These are phyloP conservation scores for Botia almorhae DNA, from an alignment of 2,797 vertebrate genomes.

Conservation along the genomic window DNA sequence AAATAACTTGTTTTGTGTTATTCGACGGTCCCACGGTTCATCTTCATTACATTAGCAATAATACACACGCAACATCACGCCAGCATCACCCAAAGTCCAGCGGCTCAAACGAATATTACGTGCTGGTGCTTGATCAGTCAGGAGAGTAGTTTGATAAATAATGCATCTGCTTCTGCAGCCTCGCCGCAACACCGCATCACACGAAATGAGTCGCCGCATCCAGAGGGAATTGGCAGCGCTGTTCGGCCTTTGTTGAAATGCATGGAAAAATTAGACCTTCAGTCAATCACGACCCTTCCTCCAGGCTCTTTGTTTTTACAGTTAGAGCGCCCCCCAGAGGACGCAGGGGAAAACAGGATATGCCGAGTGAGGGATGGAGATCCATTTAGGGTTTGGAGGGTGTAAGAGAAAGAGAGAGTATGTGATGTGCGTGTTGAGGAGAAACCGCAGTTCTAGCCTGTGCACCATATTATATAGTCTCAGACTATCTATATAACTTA, in stretches of 20 bases:
- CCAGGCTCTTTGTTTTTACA: slow-evolving; percentile 54
- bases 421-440: slow-evolving; percentile 47
- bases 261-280: slow-evolving; percentile 68
- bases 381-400: background rate
- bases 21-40: slow-evolving; percentile 8
- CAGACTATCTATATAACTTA: slow-evolving; percentile 62
- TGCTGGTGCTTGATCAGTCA: slow-evolving; percentile 61
- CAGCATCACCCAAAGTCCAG: slow-evolving; percentile 20
- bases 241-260: slow-evolving; percentile 61
- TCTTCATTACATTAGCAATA: slow-evolving; percentile 50
- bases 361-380: background rate
- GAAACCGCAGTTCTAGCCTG: slow-evolving; percentile 49
- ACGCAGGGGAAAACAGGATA: background rate
- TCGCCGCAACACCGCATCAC: slow-evolving; percentile 58
- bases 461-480: slow-evolving; percentile 69
- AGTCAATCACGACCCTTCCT: slow-evolving; percentile 53
- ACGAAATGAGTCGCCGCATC: slow-evolving; percentile 60
- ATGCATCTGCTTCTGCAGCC: slow-evolving; percentile 61
- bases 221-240: slow-evolving; percentile 59
- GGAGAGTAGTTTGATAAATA: slow-evolving; percentile 59
- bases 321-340: slow-evolving; percentile 62
- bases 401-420: background rate
- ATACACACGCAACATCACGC: slow-evolving; percentile 19
- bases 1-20: slow-evolving; percentile 4
- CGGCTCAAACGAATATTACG: slow-evolving; percentile 52